These are phyloP conservation scores for Julus scanicus DNA, from an alignment of 2,888 invertebrate genomes.

Conservation along the genomic window DNA sequence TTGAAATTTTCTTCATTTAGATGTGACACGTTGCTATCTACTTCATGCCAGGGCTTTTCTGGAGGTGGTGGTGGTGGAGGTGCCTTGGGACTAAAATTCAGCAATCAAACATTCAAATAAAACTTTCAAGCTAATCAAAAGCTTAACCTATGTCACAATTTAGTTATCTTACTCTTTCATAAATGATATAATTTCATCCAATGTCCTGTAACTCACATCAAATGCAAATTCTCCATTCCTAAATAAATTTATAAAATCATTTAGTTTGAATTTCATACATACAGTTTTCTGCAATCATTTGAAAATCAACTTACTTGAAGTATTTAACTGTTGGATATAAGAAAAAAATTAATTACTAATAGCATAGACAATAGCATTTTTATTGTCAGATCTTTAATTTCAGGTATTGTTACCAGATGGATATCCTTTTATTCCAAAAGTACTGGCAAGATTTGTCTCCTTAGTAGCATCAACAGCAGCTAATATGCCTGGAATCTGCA, in stretches of 20 bases:
- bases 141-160: no score
- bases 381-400: background rate
- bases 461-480: conserved; percentile 89
- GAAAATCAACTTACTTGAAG: conserved; percentile 62
- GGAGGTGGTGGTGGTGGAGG: conserved; percentile 81
- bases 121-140: background rate
- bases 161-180: conserved; percentile 74
- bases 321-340: conserved; percentile 61
- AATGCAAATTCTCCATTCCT: conserved; percentile 80
- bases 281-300: background rate
- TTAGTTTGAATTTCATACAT: conserved; percentile 70
- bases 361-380: background rate
- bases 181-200: conserved; percentile 81
- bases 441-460: conserved; percentile 75
- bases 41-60: conserved; percentile 82
- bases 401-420: conserved; percentile 70
- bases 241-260: conserved; percentile 69
- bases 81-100: conserved; percentile 74
- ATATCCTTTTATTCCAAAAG: conserved; percentile 79
- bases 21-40: conserved; percentile 80
- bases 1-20: conserved; percentile 79
- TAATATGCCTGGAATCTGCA: conserved; percentile 75
- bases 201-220: conserved; percentile 81
- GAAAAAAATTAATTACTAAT: background rate
- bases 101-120: conserved; percentile 34